A percentile compares a stretch with the other conserved stretches of the same genome.
Conservation (phyloP, 2,888 invertebrate genomes). For the Gerris lacustris region DNA sequence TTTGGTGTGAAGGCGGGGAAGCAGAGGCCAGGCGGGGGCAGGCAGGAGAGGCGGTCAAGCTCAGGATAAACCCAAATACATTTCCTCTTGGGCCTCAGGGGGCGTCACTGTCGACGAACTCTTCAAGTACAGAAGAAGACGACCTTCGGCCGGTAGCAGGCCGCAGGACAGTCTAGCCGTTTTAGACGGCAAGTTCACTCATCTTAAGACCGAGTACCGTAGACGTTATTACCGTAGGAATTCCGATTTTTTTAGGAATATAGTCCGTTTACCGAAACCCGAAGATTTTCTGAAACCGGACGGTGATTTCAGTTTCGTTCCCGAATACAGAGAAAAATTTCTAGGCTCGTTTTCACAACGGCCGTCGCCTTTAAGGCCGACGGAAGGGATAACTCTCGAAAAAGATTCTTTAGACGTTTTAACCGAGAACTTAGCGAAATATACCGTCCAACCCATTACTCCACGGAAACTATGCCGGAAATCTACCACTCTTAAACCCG, state of each 20-base stretch:
- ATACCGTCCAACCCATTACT: constrained; percentile 8
- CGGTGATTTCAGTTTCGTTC: constrained; percentile 22
- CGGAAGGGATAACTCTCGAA: neutral
- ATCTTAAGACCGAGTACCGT: constrained; percentile 27
- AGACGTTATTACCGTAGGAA: constrained; percentile 22
- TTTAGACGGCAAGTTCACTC: constrained; percentile 23
- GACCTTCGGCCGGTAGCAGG: constrained; percentile 19
- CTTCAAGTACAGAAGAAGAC: constrained; percentile 22
- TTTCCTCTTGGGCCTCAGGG: neutral
- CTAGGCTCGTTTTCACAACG: neutral
- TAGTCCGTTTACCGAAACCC: constrained; percentile 18
- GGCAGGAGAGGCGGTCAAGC: neutral
- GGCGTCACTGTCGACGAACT: constrained; percentile 27
- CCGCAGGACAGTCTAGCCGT: constrained; percentile 23
- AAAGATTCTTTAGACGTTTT: neutral
- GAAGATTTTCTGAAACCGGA: constrained; percentile 24
- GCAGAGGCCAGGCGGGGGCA: neutral
- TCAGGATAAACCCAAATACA: neutral
- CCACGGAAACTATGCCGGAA: constrained; percentile 11
- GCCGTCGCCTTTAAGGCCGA: neutral
- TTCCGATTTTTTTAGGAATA: constrained; percentile 16
- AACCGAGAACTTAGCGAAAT: constrained; percentile 12
- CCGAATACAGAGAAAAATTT: constrained; percentile 25
- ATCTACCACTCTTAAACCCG: constrained; percentile 20
- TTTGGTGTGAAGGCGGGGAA: neutral